Base-by-base conservation (phyloP, 2,113 vertebrate genomes). In the Pedionomus torquatus region DNA sequence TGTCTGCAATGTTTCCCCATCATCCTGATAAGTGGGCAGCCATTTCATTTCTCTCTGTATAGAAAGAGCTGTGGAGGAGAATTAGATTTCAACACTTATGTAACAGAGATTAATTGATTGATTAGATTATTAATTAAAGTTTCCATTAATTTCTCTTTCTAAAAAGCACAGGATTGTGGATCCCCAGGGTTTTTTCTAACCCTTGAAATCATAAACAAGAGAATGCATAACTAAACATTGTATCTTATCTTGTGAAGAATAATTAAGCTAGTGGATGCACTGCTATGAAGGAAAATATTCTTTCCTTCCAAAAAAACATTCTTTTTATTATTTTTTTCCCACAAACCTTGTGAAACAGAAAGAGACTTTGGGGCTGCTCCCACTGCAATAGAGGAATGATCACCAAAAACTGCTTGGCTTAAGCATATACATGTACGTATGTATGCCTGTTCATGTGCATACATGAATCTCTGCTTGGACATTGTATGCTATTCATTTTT, bases 91-190 rank as follows among this genome's bases (percentile, higher is more conserved):
- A 97, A 92, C 95, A 97, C 91, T 97, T 98, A 97, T 39, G 87
- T 97, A 97, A 97, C 89, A 5, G 90, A 98, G 98, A 98, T 98
- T 98, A 98, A 98, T 98, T 98, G 98, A 98, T 98, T 98, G 98
- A 98, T 98, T 98, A 98, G 97, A 98, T 98, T 98, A 98, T 98
- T 98, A 98, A 98, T 98, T 98, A 98, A 98, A 97, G 97, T 97
- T 98, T 98, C 97, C 97, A 98, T 98, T 98, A 98, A 96, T 97
- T 97, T 97, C 52, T 92, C 97, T 97, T 97, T 96, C 95, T 78
- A 78, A 97, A 98, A 97, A 97, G 82, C 93, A 92, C 18, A 97
- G 90, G 83, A 97, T 75, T 76, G n/a, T 93, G 84, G 74, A 89
- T 97, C 98, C 98, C 97, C 81, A 94, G 97, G 97, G 98, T 75